Evolutionary conservation across 1,140 invertebrate species (phyloP).

Genomic region (Calliopsis andreniformis): DNA sequence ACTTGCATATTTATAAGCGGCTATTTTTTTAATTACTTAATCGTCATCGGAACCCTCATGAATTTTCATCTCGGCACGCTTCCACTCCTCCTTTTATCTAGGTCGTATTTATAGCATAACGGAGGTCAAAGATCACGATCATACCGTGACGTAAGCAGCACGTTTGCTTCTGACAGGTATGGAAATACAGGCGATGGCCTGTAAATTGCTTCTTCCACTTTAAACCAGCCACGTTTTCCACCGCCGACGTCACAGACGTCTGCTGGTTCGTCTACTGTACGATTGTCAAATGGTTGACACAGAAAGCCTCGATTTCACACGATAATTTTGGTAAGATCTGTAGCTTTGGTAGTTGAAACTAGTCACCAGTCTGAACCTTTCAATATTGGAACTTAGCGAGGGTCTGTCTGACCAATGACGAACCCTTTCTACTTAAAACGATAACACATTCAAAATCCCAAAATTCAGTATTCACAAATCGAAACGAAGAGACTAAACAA

Average conservation of each 20-base stretch:
- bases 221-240: slow-evolving; percentile 51
- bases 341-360: background rate
- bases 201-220: slow-evolving; percentile 66
- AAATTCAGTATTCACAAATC: too few species aligned
- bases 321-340: slow-evolving; percentile 2
- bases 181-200: slow-evolving; percentile 59
- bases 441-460: too few species aligned
- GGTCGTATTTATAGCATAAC: slow-evolving; percentile 23
- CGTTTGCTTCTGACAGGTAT: slow-evolving; percentile 56
- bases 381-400: too few species aligned
- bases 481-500: too few species aligned
- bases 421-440: too few species aligned
- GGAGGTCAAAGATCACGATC: slow-evolving; percentile 51
- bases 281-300: slow-evolving; percentile 27
- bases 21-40: slow-evolving; percentile 32
- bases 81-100: background rate
- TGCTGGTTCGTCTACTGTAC: slow-evolving; percentile 1
- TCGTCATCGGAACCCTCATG: background rate
- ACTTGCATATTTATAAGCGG: slow-evolving; percentile 34
- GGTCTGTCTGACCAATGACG: too few species aligned
- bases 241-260: slow-evolving; percentile 16
- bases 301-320: slow-evolving; percentile 17
- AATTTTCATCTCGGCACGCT: slow-evolving; percentile 1
- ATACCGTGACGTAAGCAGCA: slow-evolving; percentile 40
- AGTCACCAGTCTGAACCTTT: background rate